These are phyloP conservation scores for Pygoscelis antarcticus DNA, from an alignment of 2,113 vertebrate genomes.

Conservation along the genomic window DNA sequence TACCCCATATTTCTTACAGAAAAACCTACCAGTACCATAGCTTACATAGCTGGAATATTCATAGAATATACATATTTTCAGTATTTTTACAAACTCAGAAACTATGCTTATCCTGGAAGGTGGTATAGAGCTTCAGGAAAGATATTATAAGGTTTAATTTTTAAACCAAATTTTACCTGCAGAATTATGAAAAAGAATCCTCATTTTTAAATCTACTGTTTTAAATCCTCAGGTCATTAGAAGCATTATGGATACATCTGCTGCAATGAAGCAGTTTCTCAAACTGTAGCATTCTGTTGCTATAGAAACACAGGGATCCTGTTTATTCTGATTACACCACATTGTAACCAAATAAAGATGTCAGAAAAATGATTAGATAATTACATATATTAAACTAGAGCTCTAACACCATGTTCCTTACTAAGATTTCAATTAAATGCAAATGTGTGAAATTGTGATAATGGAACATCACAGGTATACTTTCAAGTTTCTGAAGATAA, in stretches of 20 bases:
- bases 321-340: not conserved
- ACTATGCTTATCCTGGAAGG: not conserved
- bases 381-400: not conserved
- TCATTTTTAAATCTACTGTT: not conserved
- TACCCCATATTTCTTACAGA: not conserved
- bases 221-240: not conserved
- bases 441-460: not conserved
- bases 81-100: not conserved
- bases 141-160: not conserved
- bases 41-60: not conserved
- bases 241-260: not conserved
- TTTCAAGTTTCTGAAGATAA: not conserved
- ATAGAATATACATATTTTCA: not conserved
- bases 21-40: not conserved
- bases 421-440: not conserved
- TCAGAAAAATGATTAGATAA: not conserved
- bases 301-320: conserved; percentile 14
- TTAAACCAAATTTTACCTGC: not conserved
- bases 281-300: not conserved
- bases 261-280: not conserved
- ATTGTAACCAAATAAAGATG: not conserved
- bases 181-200: not conserved
- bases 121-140: not conserved
- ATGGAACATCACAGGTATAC: not conserved
- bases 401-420: not conserved